Evolutionary conservation across 23 tunicate species (phyloP), one percentile per base, ranked within the genome.

Genomic region (Trididemnum nubilum): DNA sequence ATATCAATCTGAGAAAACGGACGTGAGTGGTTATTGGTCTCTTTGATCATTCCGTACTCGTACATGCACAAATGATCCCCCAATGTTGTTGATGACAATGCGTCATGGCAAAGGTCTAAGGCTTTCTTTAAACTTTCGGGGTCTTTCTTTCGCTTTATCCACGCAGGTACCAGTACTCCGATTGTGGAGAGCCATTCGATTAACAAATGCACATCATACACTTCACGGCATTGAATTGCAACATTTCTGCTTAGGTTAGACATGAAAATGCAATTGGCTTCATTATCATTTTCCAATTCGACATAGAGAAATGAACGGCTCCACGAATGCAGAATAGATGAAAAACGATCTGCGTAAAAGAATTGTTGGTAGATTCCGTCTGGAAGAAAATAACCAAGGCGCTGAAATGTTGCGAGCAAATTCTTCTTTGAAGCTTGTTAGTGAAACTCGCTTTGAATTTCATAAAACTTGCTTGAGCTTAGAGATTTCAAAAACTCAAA

Each of bases 251-350:
- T 19, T 19, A 58, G 22, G 3, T 5, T 4, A 5, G 82, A 57
- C 36, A 54, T 19, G 72, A 72, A 78, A 5, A 25, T 28, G n/a
- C 51, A 54, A 2, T 28, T 35, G 25, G 31, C 30, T 33, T 54
- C 24, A 19, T 18, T 2, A 5, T 23, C 69, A 33, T 3, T n/a
- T 28, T 5, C 15, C 2, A 12, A 2, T 9, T 78, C 70, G 23
- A 72, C 40, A 28, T 78, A 78, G n/a, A n/a, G n/a, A n/a, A n/a
- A n/a, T n/a, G n/a, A n/a, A n/a, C n/a, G n/a, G n/a, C n/a, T n/a
- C n/a, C 39, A 57, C 23, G 26, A 25, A 58, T 78, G 82, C 39
- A 78, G 32, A 18, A 78, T 78, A 27, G 82, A 78, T 7, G 82
- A 72, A 23, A 78, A 5, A 22, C 82, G 26, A 30, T 78, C 70